phyloP scores from a whole-genome alignment of 2,888 invertebrate species.

The Perizoma flavofasciatum region DNA sequence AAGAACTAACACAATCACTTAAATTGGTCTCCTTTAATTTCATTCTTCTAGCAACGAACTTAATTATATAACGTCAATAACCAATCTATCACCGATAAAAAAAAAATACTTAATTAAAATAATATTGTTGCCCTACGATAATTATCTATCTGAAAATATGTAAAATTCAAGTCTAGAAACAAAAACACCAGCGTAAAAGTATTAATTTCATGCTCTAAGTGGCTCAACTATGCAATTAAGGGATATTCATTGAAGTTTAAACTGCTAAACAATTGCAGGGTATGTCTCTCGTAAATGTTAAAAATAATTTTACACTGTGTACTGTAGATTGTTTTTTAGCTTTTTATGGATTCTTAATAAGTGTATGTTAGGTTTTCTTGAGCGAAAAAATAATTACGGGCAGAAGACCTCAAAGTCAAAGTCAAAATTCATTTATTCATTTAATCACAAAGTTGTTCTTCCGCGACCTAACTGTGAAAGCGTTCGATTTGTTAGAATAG shows the following conservation, averaged over 20 bases:
- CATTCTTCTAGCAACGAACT: no score
- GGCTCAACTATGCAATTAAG: constrained; percentile 62
- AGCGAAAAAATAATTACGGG: constrained; percentile 36
- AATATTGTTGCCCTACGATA: constrained; percentile 23
- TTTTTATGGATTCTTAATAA: constrained; percentile 27
- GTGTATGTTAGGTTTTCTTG: constrained; percentile 14
- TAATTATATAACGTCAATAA: no score
- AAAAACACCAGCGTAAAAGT: constrained; percentile 40
- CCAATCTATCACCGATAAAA: constrained; percentile 21
- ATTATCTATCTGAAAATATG: constrained; percentile 24
- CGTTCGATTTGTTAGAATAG: no score
- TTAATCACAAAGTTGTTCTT: no score
- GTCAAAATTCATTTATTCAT: no score
- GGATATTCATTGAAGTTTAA: constrained; percentile 52
- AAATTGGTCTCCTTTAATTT: no score
- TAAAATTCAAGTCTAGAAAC: constrained; percentile 39
- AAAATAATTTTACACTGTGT: constrained; percentile 44
- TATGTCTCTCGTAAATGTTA: constrained; percentile 48
- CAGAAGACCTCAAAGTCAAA: no score
- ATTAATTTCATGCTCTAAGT: constrained; percentile 67
- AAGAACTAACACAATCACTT: no score
- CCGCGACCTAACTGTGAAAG: background rate
- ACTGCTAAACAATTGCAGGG: constrained; percentile 53
- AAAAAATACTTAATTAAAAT: constrained; percentile 25
- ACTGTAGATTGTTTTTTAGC: constrained; percentile 30